Base-by-base conservation (phyloP, 2,113 vertebrate species). In the Archocentrus centrarchus region DNA sequence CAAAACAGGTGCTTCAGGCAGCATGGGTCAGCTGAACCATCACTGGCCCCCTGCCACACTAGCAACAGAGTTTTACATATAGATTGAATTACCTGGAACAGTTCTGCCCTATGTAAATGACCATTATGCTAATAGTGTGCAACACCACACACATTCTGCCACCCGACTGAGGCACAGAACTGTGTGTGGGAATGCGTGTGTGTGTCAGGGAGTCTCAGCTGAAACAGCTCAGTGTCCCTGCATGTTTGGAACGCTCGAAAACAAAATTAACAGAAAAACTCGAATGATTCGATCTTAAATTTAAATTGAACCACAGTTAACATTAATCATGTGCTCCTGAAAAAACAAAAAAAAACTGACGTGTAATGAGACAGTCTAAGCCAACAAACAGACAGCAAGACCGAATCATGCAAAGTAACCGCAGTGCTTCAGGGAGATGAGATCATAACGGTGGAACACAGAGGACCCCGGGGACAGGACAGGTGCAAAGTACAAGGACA, bases 51-150 rank as follows among this genome's bases (percentile, higher is more conserved):
- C 80, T 86, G 86, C 83, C 75, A 90, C 89, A 88, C 89, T 35
- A 63, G 90, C 79, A 77, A 39, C 77, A 58, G 84, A 89, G 93
- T 94, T 96, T 95, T 95, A 94, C 95, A 96, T 95, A 93, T 93
- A 94, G 90, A 96, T 94, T 93, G 91, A 93, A 95, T 94, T 94
- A 94, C 87, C 83, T 85, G 86, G 62, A 92, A 88, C 87, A 81
- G 83, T 86, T 82, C 77, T 93, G 87, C 86, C 87, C 92, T 92
- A 94, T 94, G 91, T 92, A 95, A 94, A 93, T 88, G 80, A 85
- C 77, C 81, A 85, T 89, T 93, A 94, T 93, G 94, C 82, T 92
- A 94, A 95, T 93, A 58, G 17, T 22, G 79, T 24, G 62, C 81
- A 89, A 88, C 88, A 93, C 85, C 84, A 79, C 84, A 41, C 82